phyloP scores from a whole-genome alignment of 2,797 vertebrate genomes.

The Acanthurus tractus region DNA sequence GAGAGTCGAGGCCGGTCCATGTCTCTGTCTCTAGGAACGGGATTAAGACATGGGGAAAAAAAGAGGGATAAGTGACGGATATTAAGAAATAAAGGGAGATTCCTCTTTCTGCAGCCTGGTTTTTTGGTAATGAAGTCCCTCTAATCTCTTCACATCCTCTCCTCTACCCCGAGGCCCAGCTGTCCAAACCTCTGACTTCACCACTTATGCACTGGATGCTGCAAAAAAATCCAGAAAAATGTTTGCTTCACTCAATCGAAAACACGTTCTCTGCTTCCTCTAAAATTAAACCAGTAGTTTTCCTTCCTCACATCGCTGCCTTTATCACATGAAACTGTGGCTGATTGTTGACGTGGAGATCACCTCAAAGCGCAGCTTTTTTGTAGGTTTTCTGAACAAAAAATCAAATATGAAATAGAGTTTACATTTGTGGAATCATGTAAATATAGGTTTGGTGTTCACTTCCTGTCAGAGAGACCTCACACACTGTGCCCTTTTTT shows the following conservation, averaged over 20 bases:
- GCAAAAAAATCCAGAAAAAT: constrained; percentile 36
- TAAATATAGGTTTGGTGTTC: background rate
- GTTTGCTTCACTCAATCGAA: constrained; percentile 52
- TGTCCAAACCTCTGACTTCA: constrained; percentile 80
- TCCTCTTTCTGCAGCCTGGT: constrained; percentile 32
- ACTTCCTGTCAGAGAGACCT: constrained; percentile 33
- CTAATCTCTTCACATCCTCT: constrained; percentile 64
- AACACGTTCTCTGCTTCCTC: background rate
- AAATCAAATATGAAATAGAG: background rate
- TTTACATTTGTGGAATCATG: no score
- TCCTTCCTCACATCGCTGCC: background rate
- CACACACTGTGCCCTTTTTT: background rate
- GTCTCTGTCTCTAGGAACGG: constrained; percentile 4
- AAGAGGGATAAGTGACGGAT: constrained; percentile 20
- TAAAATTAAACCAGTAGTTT: constrained; percentile 27
- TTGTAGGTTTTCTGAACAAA: background rate
- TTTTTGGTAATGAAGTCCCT: constrained; percentile 60
- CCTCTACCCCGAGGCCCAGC: constrained; percentile 56
- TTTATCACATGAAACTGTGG: background rate
- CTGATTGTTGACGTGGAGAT: background rate
- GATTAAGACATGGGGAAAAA: constrained; percentile 21
- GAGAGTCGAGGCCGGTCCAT: constrained; percentile 1
- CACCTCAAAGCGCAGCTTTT: background rate
- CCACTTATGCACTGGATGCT: constrained; percentile 21
- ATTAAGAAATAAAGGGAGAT: constrained; percentile 15